These are phyloP conservation scores for Smutsia gigantea DNA, from an alignment of 2,797 vertebrate species.

Conservation along the genomic window DNA sequence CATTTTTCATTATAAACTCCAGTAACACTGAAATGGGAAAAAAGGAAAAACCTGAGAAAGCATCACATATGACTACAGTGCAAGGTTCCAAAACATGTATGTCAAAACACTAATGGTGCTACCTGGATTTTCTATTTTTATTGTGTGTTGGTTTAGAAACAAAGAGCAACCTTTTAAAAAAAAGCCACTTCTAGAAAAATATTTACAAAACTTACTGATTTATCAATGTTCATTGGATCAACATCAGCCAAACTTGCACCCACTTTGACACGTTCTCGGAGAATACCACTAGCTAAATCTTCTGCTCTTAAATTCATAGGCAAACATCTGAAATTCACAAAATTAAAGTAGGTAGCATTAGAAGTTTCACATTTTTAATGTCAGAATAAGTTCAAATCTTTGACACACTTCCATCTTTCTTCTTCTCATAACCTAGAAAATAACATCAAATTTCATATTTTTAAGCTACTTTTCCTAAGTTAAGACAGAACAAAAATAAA, in stretches of 20 bases:
- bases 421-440: conserved; percentile 54
- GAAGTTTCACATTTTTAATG: conserved; percentile 42
- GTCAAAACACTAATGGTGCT: not conserved
- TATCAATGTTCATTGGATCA: conserved; percentile 98
- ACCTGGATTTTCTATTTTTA: not conserved
- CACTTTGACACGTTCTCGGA: conserved; percentile 96
- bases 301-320: conserved; percentile 97
- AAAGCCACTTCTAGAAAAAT: not conserved
- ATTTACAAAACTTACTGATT: conserved; percentile 90
- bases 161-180: not conserved
- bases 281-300: conserved; percentile 95
- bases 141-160: not conserved
- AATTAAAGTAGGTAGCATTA: not conserved
- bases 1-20: not conserved
- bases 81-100: not conserved
- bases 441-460: conserved; percentile 23
- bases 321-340: conserved; percentile 91
- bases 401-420: conserved; percentile 38
- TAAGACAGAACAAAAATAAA: conserved; percentile 49
- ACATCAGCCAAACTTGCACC: conserved; percentile 98
- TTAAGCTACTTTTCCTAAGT: conserved; percentile 38
- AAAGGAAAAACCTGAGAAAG: not conserved
- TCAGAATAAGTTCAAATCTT: conserved; percentile 49
- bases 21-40: conserved; percentile 16
- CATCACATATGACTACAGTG: not conserved